Base-by-base conservation (phyloP, 1,140 invertebrate genomes). In the Nebria ingens region DNA sequence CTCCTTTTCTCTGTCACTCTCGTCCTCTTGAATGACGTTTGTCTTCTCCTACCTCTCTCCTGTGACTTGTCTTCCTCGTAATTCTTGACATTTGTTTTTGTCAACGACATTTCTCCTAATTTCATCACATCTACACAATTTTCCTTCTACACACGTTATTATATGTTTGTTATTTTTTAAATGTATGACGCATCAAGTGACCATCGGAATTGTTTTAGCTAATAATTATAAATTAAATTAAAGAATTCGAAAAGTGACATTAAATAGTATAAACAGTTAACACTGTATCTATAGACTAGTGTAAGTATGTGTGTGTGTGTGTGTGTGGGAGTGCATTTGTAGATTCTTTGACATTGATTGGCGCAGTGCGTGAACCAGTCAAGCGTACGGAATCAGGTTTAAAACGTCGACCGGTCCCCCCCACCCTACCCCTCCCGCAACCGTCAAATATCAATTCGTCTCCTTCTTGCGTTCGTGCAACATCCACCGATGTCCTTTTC, bases 311-410 rank as follows among this genome's bases (percentile, higher is more conserved):
- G 17, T 49, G 42, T 49, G 42, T 49, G 42, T 49, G 42, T 49
- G 42, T 49, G 21, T 20, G 50, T 6, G 50, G 19, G 50, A 21
- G 50, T 51, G 50, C 3, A 22, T 51, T 21, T 20, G 50, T 51
- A 51, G 19, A 51, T 20, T 21, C 19, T 51, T 22, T 21, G 50
- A 51, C 21, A 51, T 51, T 45, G 40, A 45, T 45, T 45, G 40
- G 40, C 40, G 40, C 40, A 45, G n/a, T n/a, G 17, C 40, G 40
- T 17, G 40, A 17, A 45, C 40, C 40, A 45, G 40, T 45, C 40
- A 45, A 45, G 40, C 40, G 40, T 45, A 45, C 40, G 40, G 40
- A 45, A 45, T 45, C 40, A 45, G 40, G 40, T 45, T 45, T 45
- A 45, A 45, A 45, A 45, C 40, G 15, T 17, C 40, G 40, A 17